These are phyloP conservation scores for Sarcophaga subvicina DNA, from an alignment of 2,888 invertebrate genomes.

Conservation along the genomic window DNA sequence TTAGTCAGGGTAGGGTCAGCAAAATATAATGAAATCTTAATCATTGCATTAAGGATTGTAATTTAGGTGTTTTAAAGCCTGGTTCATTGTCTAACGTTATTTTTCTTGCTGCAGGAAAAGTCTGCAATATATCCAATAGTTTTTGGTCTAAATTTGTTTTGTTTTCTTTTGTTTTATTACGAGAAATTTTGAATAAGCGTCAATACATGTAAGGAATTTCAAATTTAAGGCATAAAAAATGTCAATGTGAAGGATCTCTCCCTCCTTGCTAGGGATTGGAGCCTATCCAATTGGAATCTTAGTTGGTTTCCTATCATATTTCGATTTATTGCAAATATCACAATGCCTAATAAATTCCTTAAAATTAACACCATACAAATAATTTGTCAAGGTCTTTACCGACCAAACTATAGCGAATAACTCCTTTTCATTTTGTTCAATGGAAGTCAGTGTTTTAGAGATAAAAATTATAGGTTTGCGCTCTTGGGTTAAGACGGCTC, in stretches of 20 bases:
- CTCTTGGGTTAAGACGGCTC: no score
- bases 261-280: slow-evolving; percentile 54
- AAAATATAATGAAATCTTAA: background rate
- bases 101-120: no score
- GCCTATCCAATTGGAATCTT: slow-evolving; percentile 7
- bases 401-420: no score
- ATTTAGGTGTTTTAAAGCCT: slow-evolving; percentile 4
- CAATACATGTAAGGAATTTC: slow-evolving; percentile 52
- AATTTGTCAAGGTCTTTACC: no score
- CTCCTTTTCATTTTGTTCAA: no score
- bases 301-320: slow-evolving; percentile 1
- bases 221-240: slow-evolving; percentile 51
- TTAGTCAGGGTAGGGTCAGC: background rate
- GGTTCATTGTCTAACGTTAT: slow-evolving; percentile 27
- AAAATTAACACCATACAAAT: background rate
- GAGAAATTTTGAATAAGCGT: slow-evolving; percentile 63
- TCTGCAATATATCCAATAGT: no score
- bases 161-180: slow-evolving; percentile 42
- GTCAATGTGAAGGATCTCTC: slow-evolving; percentile 57
- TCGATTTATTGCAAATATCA: slow-evolving; percentile 29
- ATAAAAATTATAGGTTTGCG: no score
- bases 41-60: background rate
- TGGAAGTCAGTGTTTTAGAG: no score
- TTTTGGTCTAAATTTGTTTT: no score
- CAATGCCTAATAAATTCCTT: slow-evolving; percentile 30